Base-by-base conservation (phyloP, 53 echinoderm and acorn worm genomes). In the Luidia sarsii region DNA sequence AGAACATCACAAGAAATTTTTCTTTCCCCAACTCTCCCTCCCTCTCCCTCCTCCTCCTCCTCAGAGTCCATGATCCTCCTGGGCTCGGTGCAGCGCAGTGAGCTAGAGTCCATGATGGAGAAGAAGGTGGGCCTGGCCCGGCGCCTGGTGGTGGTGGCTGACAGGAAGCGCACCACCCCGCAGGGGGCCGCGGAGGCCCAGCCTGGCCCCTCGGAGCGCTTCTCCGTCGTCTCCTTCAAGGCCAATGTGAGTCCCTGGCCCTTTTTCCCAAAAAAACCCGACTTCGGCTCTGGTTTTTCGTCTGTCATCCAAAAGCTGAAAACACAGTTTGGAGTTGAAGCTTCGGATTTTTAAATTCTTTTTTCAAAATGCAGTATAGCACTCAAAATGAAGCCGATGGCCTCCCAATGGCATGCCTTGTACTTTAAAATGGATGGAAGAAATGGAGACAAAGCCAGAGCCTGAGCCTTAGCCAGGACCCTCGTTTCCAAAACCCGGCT, bases 21-120 rank as follows among this genome's bases (percentile, higher is more conserved):
- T 22, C 25, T 27, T 33, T 3, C 4, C 65, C 33, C 46, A 9
- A 45, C 14, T 45, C 7, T 14, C 14, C 7, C 7, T 45, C 46
- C 14, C 46, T 9, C 46, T 14, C 14, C 39, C 53, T 68, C 31
- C 48, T 50, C 36, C 19, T n/a, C n/a, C n/a, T n/a, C n/a, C 27
- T 14, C 83, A 99, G 99, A 99, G 59, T 91, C 94, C 7, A 99
- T 99, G 99, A 83, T 99, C 27, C 69, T 99, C 29, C 85, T 99
- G 7, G 99, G 99, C 0, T 99, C 99, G 1, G 90, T 99, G 48
- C 99, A 99, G 62, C 80, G 94, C 23, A 86, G 81, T 33, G 99
- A 94, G 53, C 67, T 99, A 35, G 91, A 94, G 22, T 87, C 87
- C 83, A 83, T 99, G 83, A 21, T 99, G 28, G 99, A 94, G 70